Evolutionary conservation across 2,888 invertebrate genomes (phyloP).

Genomic region (Scrobipalpa costella): DNA sequence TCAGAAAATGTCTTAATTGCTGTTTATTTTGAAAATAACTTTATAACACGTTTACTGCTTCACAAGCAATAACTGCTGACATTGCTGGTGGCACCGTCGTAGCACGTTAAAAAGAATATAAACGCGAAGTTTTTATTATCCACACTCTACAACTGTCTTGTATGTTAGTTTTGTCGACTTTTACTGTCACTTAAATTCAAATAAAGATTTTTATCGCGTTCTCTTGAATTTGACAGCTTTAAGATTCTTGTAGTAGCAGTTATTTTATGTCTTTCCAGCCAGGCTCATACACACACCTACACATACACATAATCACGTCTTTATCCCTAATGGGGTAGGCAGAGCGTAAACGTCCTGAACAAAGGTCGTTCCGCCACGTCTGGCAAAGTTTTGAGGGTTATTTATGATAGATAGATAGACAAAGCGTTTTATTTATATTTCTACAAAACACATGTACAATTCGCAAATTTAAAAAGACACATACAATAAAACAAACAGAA

Average conservation of each 20-base stretch:
- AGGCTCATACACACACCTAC: neutral
- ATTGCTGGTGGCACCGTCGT: neutral
- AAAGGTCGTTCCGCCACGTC: too few relatives aligned
- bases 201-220: conserved; percentile 41
- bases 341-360: too few relatives aligned
- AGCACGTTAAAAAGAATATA: neutral
- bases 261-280: neutral
- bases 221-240: conserved; percentile 25
- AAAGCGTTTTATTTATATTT: too few relatives aligned
- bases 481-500: too few relatives aligned
- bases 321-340: too few relatives aligned
- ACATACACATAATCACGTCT: neutral
- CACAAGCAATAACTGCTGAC: neutral
- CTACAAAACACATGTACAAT: too few relatives aligned
- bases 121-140: conserved; percentile 37
- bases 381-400: too few relatives aligned
- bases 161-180: conserved; percentile 41
- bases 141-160: conserved; percentile 33
- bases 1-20: too few relatives aligned
- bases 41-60: conserved; percentile 13
- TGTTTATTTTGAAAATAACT: neutral
- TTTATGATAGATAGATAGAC: too few relatives aligned
- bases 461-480: too few relatives aligned
- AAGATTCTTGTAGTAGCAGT: neutral
- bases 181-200: conserved; percentile 50